phyloP scores from a whole-genome alignment of 2,888 invertebrate genomes.

The Heteromurus nitidus region DNA sequence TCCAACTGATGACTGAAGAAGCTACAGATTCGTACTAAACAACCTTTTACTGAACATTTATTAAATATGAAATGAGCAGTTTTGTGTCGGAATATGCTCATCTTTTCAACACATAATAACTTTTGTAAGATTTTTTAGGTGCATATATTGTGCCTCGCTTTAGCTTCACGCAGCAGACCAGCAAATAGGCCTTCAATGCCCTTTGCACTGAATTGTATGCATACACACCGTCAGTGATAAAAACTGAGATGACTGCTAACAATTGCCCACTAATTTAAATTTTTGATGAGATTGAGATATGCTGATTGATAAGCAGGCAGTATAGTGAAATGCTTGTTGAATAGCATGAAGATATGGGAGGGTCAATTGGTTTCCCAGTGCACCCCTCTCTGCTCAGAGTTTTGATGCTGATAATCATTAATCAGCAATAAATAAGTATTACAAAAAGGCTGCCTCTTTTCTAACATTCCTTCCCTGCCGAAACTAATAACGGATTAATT shows the following conservation, averaged over 20 bases:
- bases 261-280: conserved; percentile 45
- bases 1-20: too few relatives aligned
- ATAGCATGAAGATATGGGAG: not conserved
- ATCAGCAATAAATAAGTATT: not conserved
- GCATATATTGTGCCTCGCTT: not conserved
- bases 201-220: too few relatives aligned
- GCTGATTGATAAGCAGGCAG: conserved; percentile 2
- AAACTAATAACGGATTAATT: not conserved
- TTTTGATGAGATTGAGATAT: conserved; percentile 43
- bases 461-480: not conserved
- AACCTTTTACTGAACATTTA: too few relatives aligned
- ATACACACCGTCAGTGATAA: not conserved
- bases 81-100: too few relatives aligned
- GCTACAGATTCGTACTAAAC: too few relatives aligned
- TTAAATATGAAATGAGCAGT: too few relatives aligned
- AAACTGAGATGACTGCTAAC: not conserved
- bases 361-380: conserved; percentile 21
- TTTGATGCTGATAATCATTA: not conserved
- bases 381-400: not conserved
- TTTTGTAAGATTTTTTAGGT: not conserved
- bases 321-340: not conserved
- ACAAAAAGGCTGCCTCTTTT: not conserved
- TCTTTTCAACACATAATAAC: not conserved
- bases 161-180: not conserved
- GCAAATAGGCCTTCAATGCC: not conserved